A percentile compares a stretch with the other conserved stretches of the same genome.
Conservation (phyloP, 2,797 vertebrate species). For the Spondyliosoma cantharus region DNA sequence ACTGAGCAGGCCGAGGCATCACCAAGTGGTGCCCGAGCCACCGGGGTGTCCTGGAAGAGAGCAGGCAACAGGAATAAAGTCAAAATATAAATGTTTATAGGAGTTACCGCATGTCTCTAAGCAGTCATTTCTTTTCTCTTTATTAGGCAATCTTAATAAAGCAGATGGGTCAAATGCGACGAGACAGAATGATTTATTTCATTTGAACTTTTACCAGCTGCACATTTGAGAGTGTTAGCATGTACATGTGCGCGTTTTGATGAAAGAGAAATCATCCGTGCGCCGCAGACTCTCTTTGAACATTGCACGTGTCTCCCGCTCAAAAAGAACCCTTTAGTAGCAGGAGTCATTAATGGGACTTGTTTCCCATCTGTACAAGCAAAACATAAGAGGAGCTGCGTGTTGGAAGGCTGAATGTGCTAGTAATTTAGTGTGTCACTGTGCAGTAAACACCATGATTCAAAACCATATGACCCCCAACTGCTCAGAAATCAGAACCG, state of each 20-base stretch:
- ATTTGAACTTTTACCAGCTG: constrained; percentile 23
- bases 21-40: too few relatives aligned
- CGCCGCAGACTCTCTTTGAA: constrained; percentile 37
- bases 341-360: constrained; percentile 38
- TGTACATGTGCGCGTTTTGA: constrained; percentile 8
- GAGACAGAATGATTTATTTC: constrained; percentile 34
- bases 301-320: constrained; percentile 33
- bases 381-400: constrained; percentile 33
- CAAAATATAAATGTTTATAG: too few relatives aligned
- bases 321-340: constrained; percentile 36
- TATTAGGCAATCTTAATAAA: constrained; percentile 10
- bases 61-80: too few relatives aligned
- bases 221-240: constrained; percentile 16
- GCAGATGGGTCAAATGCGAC: constrained; percentile 37
- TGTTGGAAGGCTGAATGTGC: constrained; percentile 62
- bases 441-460: constrained; percentile 67
- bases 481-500: constrained; percentile 35
- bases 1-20: too few relatives aligned
- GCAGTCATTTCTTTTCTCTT: background rate
- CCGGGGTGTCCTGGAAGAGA: too few relatives aligned
- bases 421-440: constrained; percentile 67
- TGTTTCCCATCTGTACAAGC: constrained; percentile 53
- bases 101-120: background rate
- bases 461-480: constrained; percentile 45
- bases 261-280: constrained; percentile 9